Conservation (phyloP, 2,888 invertebrate genomes). For the Phengaris arion region DNA sequence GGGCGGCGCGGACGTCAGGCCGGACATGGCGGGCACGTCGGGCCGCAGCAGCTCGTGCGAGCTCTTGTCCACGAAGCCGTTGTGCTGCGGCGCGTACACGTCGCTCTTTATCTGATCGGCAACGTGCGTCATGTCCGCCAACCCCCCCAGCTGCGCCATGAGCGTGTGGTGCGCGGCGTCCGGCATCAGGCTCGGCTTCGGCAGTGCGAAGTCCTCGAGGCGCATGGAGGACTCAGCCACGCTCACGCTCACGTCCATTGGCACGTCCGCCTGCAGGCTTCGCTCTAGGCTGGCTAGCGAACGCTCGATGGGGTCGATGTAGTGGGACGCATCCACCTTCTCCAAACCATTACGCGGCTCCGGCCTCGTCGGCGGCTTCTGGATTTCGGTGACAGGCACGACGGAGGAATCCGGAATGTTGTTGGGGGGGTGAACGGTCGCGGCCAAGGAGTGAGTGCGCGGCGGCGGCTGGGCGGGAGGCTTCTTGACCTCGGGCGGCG, state of each 20-base stretch:
- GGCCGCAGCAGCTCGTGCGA: constrained; percentile 56
- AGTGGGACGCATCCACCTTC: constrained; percentile 67
- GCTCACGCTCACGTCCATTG: constrained; percentile 75
- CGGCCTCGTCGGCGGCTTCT: constrained; percentile 53
- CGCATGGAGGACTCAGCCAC: constrained; percentile 72
- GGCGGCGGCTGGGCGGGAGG: constrained; percentile 44
- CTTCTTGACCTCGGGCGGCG: constrained; percentile 54
- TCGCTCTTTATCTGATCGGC: constrained; percentile 66
- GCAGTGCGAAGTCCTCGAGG: constrained; percentile 69
- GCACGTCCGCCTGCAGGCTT: constrained; percentile 78
- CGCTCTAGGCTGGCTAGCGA: constrained; percentile 85
- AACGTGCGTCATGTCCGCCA: constrained; percentile 62
- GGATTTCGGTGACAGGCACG: constrained; percentile 48
- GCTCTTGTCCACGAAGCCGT: constrained; percentile 67
- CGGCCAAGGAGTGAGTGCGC: constrained; percentile 33
- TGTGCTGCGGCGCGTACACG: constrained; percentile 64
- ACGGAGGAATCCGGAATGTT: constrained; percentile 47
- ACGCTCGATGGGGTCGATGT: constrained; percentile 85
- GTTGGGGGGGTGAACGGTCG: constrained; percentile 34
- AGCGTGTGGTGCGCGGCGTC: constrained; percentile 65
- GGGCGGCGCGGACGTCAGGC: constrained; percentile 66
- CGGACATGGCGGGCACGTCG: constrained; percentile 54
- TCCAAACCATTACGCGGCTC: constrained; percentile 70
- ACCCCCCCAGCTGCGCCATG: constrained; percentile 71
- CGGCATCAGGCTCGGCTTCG: constrained; percentile 60